Percentiles rank a stretch among this genome's conserved stretches.
These are phyloP conservation scores for Urocitellus parryii DNA, from an alignment of 2,113 vertebrate genomes.

Conservation along the genomic window DNA sequence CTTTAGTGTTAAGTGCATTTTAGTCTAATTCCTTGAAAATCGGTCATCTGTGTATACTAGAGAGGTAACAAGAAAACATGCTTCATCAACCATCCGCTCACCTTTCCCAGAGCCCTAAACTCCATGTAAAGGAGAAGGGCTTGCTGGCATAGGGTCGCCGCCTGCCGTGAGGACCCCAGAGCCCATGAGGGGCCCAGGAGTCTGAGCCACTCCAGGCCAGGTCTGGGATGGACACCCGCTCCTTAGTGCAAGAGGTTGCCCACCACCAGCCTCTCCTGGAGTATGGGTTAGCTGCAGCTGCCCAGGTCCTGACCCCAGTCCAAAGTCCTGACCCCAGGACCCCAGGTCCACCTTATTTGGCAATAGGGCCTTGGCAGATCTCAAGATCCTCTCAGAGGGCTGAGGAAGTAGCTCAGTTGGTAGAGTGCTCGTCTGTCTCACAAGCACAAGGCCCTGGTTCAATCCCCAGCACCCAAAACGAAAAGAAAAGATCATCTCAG, in stretches of 20 bases:
- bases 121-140: neutral
- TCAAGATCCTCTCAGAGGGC: neutral
- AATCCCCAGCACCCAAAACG: too few relatives aligned
- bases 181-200: accelerated
- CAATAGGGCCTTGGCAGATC: neutral
- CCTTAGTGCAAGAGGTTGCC: accelerated
- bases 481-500: neutral
- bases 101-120: accelerated
- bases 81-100: neutral
- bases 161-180: accelerated
- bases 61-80: neutral
- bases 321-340: neutral
- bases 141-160: accelerated
- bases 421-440: too few relatives aligned
- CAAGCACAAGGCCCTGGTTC: too few relatives aligned
- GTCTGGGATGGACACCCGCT: accelerated
- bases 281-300: too few relatives aligned
- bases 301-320: neutral
- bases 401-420: too few relatives aligned
- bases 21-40: constrained; percentile 53
- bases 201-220: neutral
- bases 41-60: neutral
- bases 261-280: neutral
- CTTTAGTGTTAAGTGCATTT: constrained; percentile 57
- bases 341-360: neutral